Base-by-base conservation (phyloP, 2,797 vertebrate species). In the Eleutherodactylus coqui region DNA sequence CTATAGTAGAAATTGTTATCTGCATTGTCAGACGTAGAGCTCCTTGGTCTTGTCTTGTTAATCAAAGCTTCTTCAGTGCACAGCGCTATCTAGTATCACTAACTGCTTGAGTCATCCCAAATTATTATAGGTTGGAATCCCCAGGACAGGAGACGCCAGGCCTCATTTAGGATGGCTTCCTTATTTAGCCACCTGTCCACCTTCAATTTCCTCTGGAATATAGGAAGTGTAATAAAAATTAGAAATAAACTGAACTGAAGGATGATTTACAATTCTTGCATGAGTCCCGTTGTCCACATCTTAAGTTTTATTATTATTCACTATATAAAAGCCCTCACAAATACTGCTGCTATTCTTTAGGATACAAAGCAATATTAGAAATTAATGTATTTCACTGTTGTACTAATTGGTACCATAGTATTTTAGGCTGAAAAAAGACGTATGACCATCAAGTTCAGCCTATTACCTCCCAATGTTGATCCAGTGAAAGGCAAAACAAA, bases 81-180 rank as follows among this genome's bases (percentile, higher is more conserved):
- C 55, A 27, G 45, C 82, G 49, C 76, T 86, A 83, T 45, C 64
- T 73, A 19, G 76, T 84, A 75, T 87, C 82, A 55, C 53, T 49
- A 80, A 67, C 51, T 29, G 53, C 82, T 84, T 83, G 51, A 75
- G 82, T 72, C 75, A 80, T 79, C 27, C 51, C 69, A 75, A 32
- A 80, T 75, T 82, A 75, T 75, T 80, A 87, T 62, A 47, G 76
- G 21, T 78, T 55, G 76, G 58, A 80, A 77, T 75, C 69, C 62
- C 83, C 38, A 53, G 79, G 86, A 84, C 86, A 73, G 55, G 53
- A 87, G 75, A 87, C 53, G 55, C 81, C 81, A 36, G 32, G 53
- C 76, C 55, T 87, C 76, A 55, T 53, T 80, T 84, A 60, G 86
- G 81, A 79, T 34, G 67, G 55, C 69, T 84, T 87, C 76, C 81